phyloP scores from a whole-genome alignment of 1,140 invertebrate species.

The Calosoma granatense region DNA sequence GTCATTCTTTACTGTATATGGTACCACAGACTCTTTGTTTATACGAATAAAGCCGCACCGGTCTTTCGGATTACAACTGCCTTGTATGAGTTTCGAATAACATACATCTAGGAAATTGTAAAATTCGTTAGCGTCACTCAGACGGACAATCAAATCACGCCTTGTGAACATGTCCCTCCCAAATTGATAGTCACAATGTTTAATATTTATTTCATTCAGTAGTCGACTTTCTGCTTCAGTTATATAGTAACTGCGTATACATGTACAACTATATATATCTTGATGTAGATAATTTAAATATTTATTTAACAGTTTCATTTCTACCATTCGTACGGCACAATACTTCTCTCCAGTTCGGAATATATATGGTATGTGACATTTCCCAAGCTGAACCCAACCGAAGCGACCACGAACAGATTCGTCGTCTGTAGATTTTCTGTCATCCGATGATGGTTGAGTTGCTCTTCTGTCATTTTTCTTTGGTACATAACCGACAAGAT shows the following conservation, averaged over 20 bases:
- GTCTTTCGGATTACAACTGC: slow-evolving; percentile 55
- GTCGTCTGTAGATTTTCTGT: slow-evolving; percentile 45
- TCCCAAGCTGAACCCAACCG: slow-evolving; percentile 79
- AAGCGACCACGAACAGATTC: slow-evolving; percentile 76
- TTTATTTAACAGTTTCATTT: slow-evolving; percentile 76
- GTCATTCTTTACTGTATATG: slow-evolving; percentile 74
- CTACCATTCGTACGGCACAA: slow-evolving; percentile 84
- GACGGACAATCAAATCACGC: slow-evolving; percentile 79
- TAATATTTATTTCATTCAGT: slow-evolving; percentile 86
- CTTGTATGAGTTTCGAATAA: slow-evolving; percentile 65
- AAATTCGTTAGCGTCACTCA: slow-evolving; percentile 81
- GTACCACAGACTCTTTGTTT: slow-evolving; percentile 88
- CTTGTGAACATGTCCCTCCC: slow-evolving; percentile 80
- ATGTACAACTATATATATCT: slow-evolving; percentile 78
- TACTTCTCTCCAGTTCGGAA: slow-evolving; percentile 74
- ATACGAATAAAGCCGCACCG: slow-evolving; percentile 90
- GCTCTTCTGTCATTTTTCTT: slow-evolving; percentile 16
- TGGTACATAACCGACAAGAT: slow-evolving; percentile 12
- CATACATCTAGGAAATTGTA: slow-evolving; percentile 83
- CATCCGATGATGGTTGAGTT: slow-evolving; percentile 10
- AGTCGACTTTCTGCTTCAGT: slow-evolving; percentile 82
- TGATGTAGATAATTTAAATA: slow-evolving; percentile 71
- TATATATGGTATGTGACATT: slow-evolving; percentile 79
- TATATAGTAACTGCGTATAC: slow-evolving; percentile 87
- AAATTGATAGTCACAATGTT: slow-evolving; percentile 85